Conservation (phyloP, 1,140 invertebrate species). For the Apis cerana region DNA sequence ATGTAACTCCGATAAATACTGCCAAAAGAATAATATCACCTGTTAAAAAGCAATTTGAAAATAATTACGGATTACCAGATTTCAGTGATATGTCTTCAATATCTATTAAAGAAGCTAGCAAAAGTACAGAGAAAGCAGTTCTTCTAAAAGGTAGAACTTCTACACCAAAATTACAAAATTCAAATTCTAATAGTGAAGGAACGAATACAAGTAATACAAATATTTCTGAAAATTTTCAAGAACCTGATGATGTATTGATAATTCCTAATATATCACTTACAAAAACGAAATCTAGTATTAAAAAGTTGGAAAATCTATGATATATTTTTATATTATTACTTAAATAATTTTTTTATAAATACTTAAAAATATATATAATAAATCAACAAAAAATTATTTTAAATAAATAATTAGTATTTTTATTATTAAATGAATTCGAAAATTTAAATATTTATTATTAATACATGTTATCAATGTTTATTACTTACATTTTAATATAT, state of each 20-base stretch:
- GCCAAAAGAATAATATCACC: constrained; percentile 69
- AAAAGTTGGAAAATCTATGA: constrained; percentile 39
- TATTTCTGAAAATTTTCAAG: constrained; percentile 66
- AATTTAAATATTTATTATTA: too few relatives aligned
- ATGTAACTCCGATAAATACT: constrained; percentile 69
- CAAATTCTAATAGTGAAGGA: constrained; percentile 65
- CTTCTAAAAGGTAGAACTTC: constrained; percentile 78
- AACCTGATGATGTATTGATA: constrained; percentile 66
- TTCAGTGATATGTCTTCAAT: constrained; percentile 79
- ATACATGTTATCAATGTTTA: too few relatives aligned
- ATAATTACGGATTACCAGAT: constrained; percentile 67
- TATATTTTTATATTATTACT: constrained; percentile 27
- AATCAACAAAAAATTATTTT: background rate
- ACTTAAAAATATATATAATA: constrained; percentile 4
- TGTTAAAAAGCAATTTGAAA: constrained; percentile 68
- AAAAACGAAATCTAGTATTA: constrained; percentile 48
- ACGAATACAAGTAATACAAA: constrained; percentile 64
- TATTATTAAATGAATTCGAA: too few relatives aligned
- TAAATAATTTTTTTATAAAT: background rate
- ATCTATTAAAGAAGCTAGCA: constrained; percentile 76
- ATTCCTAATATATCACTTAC: constrained; percentile 59
- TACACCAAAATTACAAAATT: constrained; percentile 75
- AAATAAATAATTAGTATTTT: background rate
- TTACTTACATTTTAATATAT: too few relatives aligned
- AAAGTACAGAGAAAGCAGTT: constrained; percentile 77